Evolutionary conservation across 1,140 invertebrate genomes (phyloP), one percentile per base, ranked within the genome.

Genomic region (Bathynomus jamesi): DNA sequence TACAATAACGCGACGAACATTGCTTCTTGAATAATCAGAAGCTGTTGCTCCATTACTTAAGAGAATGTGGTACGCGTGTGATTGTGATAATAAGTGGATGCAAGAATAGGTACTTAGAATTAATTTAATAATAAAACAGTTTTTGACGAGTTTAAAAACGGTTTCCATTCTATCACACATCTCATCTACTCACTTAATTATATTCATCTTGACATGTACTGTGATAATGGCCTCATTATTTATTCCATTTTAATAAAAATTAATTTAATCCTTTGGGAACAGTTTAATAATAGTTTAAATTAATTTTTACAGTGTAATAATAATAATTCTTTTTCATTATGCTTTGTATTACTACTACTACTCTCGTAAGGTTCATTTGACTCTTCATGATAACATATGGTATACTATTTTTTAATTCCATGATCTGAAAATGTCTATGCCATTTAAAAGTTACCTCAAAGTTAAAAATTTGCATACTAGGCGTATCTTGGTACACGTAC

Each of bases 161-260:
- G 64, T 70, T 65, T 70, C 67, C 68, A 70, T 70, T 46, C 46
- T 27, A 46, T 65, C 61, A 17, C 40, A 74, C 68, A 74, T 69
- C 67, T 67, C n/a, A n/a, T n/a, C n/a, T n/a, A n/a, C n/a, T 53
- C 40, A 53, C 13, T 53, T 53, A 53, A 53, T n/a, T n/a, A n/a
- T n/a, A n/a, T n/a, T 70, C 72, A 74, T 65, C 63, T 70, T 70
- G 68, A 74, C 72, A 74, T 74, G 60, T 74, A 74, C 72, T 74
- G 72, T 74, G 72, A 74, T 74, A 74, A 31, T 70, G 72, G 70
- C 72, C 72, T 74, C 72, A 70, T 74, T 74, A 74, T 74, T 74
- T 74, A 74, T 74, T 74, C 72, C 72, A 74, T 74, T 70, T 74
- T 74, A 70, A 53, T 17, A 53, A 17, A 17, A 53, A 17, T 53